Evolutionary conservation across 1,140 invertebrate genomes (phyloP).

Genomic region (Lasioglossum baleicum): DNA sequence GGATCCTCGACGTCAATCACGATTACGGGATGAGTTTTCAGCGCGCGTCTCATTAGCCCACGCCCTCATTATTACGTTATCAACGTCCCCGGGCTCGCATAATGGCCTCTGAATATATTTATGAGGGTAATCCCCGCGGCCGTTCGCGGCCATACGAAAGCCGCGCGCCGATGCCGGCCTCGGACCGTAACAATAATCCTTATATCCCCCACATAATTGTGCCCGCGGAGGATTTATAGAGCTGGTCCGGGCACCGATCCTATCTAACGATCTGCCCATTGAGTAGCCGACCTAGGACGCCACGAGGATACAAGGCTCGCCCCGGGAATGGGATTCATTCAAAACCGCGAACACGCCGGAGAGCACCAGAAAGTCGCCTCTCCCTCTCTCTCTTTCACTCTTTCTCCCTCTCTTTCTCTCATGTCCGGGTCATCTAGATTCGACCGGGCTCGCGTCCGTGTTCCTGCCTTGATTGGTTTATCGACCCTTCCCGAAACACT

Average conservation of each 20-base stretch:
- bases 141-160: slow-evolving; percentile 54
- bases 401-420: neutral
- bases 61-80: slow-evolving; percentile 75
- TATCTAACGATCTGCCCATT: slow-evolving; percentile 76
- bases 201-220: slow-evolving; percentile 75
- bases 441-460: slow-evolving; percentile 1
- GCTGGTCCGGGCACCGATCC: slow-evolving; percentile 65
- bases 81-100: slow-evolving; percentile 68
- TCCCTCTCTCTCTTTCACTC: too few species aligned
- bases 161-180: slow-evolving; percentile 32
- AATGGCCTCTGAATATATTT: slow-evolving; percentile 71
- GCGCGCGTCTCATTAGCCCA: slow-evolving; percentile 68
- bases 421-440: slow-evolving; percentile 36
- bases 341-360: slow-evolving; percentile 37
- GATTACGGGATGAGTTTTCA: slow-evolving; percentile 66
- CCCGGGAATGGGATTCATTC: slow-evolving; percentile 68
- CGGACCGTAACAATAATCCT: slow-evolving; percentile 73
- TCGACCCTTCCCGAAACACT: slow-evolving; percentile 35
- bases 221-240: slow-evolving; percentile 75
- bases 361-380: neutral
- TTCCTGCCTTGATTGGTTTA: slow-evolving; percentile 38
- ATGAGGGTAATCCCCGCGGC: slow-evolving; percentile 63
- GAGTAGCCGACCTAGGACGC: slow-evolving; percentile 66
- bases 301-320: slow-evolving; percentile 50
- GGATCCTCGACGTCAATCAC: slow-evolving; percentile 62